These are phyloP conservation scores for Parthenolecanium corni DNA, from an alignment of 2,888 invertebrate genomes.

Conservation along the genomic window DNA sequence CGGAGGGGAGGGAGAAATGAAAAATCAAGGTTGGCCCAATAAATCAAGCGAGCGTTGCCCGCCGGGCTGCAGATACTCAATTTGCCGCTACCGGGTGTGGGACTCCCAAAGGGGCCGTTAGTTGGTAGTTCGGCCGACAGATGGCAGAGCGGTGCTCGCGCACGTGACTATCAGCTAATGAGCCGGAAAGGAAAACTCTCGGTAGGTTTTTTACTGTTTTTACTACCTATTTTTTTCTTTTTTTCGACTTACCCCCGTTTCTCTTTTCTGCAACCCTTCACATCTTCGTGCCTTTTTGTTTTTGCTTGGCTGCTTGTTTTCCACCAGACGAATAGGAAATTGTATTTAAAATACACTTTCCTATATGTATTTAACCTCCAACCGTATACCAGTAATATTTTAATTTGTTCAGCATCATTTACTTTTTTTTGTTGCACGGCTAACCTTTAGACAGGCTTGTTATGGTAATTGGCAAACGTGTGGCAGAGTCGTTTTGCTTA, in stretches of 20 bases:
- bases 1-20: background rate
- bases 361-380: conserved; percentile 1
- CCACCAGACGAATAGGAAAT: conserved; percentile 14
- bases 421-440: background rate
- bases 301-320: background rate
- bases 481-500: background rate
- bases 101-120: conserved; percentile 28
- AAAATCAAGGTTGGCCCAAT: conserved; percentile 25
- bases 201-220: conserved; percentile 6
- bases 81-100: conserved; percentile 28
- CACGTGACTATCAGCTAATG: conserved; percentile 27
- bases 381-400: conserved; percentile 19
- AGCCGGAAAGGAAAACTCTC: conserved; percentile 28
- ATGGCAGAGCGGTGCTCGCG: conserved; percentile 21
- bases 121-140: conserved; percentile 27
- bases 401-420: conserved; percentile 21
- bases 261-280: background rate
- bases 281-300: background rate
- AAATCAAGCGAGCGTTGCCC: conserved; percentile 13
- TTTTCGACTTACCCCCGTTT: background rate
- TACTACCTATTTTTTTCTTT: background rate
- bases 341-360: conserved; percentile 27
- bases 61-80: conserved; percentile 24
- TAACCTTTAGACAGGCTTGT: conserved; percentile 1
- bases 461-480: conserved; percentile 24